Evolutionary conservation across 1,140 invertebrate species (phyloP).

Genomic region (Oncopodura yosiiana): DNA sequence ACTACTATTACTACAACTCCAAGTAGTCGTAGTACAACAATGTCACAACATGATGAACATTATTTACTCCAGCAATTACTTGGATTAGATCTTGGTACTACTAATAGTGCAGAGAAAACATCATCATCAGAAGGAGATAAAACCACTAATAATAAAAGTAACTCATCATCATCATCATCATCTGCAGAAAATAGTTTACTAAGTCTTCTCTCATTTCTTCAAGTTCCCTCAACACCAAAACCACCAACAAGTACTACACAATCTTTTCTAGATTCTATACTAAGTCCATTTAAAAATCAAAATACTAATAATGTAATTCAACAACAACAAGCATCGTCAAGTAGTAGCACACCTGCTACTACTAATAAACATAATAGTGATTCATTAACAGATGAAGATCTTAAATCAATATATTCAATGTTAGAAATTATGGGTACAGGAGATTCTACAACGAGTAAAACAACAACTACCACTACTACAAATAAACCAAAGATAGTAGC

Average conservation of each 20-base stretch:
- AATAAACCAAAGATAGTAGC: constrained; percentile 1
- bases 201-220: too few species aligned
- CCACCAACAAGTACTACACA: background rate
- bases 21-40: background rate
- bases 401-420: too few species aligned
- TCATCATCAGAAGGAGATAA: too few species aligned
- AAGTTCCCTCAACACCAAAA: background rate
- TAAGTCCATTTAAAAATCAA: background rate
- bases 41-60: background rate
- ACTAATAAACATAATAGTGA: too few species aligned
- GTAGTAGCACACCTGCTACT: too few species aligned
- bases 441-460: constrained; percentile 13
- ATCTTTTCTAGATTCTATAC: background rate
- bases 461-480: constrained; percentile 6
- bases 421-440: too few species aligned
- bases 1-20: constrained; percentile 7
- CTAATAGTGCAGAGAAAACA: too few species aligned
- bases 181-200: too few species aligned
- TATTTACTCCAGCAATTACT: constrained; percentile 5
- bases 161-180: too few species aligned
- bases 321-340: constrained; percentile 4
- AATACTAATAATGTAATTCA: too few species aligned
- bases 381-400: too few species aligned
- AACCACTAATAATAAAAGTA: too few species aligned
- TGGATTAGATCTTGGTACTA: background rate